Evolutionary conservation across 64 coral and sea anemone genomes (phyloP), one percentile per base, ranked within the genome.

Genomic region (Montipora foliosa): DNA sequence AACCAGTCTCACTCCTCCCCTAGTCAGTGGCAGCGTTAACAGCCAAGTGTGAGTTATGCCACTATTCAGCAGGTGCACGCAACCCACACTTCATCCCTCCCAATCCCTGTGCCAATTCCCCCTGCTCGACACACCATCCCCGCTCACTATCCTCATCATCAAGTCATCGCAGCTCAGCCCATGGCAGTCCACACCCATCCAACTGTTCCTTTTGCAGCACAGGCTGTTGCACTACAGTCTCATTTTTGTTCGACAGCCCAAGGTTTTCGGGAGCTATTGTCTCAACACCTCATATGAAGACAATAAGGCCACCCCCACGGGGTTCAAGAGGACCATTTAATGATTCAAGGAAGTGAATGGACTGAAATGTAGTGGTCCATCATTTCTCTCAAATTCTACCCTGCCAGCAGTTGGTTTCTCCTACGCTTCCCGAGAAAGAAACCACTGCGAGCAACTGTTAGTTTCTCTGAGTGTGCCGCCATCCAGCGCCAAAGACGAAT

Each of bases 41-140:
- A 84, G 67, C 77, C 84, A 67, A 77, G 64, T 46, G 2, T 90
- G n/a, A 48, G 50, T 49, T 90, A 87, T 50, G 58, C 95, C 19
- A 76, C 77, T 3, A 94, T 84, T 7, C 93, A 91, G 72, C 95
- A 97, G 50, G 78, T 99, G 22, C 94, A 94, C 69, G 62, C 97
- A 47, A 76, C 97, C 5, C 97, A 99, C 68, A 84, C 97, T 4
- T 92, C 97, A 0, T 99, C 97, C 69, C 89, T 99, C 91, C 97
- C 97, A 19, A 99, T 98, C 49, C 97, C 97, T 72, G 97, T 99
- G 37, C 97, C 97, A 20, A 72, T 98, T 50, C 91, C 94, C 20
- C 79, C 91, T 1, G 72, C 93, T 11, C 93, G 80, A 47, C 88
- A 95, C 21, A 17, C 88, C 60, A 67, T 91, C 72, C 49, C 76